A percentile compares a stretch with the other conserved stretches of the same genome.
Evolutionary conservation across 2,888 invertebrate species (phyloP).

Genomic region (Tipula unca): DNA sequence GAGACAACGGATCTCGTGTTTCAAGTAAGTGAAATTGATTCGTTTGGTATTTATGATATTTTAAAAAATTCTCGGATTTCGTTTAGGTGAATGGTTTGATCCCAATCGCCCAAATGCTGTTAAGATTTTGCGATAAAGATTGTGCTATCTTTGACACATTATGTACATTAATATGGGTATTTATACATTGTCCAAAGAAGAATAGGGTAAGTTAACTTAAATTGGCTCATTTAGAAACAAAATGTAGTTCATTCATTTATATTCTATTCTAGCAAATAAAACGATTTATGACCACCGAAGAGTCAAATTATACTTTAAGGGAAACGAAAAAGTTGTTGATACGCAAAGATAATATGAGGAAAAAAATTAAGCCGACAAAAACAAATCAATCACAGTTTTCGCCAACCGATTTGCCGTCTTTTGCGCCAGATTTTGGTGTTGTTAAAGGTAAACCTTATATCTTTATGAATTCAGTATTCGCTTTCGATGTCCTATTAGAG

Average conservation of each 20-base stretch:
- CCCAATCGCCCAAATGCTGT: constrained; percentile 53
- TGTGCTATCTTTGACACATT: constrained; percentile 53
- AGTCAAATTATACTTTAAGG: constrained; percentile 39
- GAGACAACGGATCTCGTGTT: constrained; percentile 53
- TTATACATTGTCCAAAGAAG: constrained; percentile 41
- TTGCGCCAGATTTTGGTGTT: constrained; percentile 41
- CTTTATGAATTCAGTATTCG: constrained; percentile 40
- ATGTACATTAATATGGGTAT: constrained; percentile 59
- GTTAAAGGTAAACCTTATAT: constrained; percentile 37
- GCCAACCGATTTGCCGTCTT: constrained; percentile 31
- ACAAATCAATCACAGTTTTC: neutral
- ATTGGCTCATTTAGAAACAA: neutral
- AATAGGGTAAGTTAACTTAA: constrained; percentile 30
- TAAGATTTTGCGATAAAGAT: constrained; percentile 59
- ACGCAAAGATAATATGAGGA: constrained; percentile 42
- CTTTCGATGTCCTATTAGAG: constrained; percentile 32
- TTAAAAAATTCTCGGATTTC: constrained; percentile 25
- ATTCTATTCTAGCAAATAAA: constrained; percentile 34
- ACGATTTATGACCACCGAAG: constrained; percentile 38
- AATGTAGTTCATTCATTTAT: constrained; percentile 14
- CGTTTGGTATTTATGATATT: neutral
- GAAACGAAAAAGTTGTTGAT: constrained; percentile 40
- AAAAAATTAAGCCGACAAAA: constrained; percentile 33
- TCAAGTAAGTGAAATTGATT: constrained; percentile 39
- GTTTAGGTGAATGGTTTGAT: constrained; percentile 49